Evolutionary conservation across 2,113 vertebrate species (phyloP), one percentile per base, ranked within the genome.

Genomic region (Salminus brasiliensis): DNA sequence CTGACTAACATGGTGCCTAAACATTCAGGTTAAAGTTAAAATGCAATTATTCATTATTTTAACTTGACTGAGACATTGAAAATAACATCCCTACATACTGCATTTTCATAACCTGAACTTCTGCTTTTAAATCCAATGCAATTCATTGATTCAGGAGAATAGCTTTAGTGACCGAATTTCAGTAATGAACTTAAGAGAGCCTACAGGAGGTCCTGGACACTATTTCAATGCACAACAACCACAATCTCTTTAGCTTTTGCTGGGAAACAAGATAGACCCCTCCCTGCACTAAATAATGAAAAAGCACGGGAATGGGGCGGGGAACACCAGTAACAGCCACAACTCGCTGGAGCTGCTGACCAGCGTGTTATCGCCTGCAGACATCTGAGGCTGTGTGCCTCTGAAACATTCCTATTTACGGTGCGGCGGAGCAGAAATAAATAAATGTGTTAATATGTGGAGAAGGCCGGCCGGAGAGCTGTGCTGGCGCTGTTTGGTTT

Each of bases 391-490:
- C 72, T 59, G 75, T 71, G 53, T 21, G 15, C 41, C 57, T 74
- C 43, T 65, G 59, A 80, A 79, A 81, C 81, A 80, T 80, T 84
- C 72, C 81, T 84, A 83, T 86, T 86, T 88, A 88, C 81, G 60
- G 81, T 69, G 63, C 53, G 75, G 69, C 67, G 59, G 83, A 55
- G 72, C 75, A 83, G 80, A 83, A 88, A 86, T 83, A 86, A 88
- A 86, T 81, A 82, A 83, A 83, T 73, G 80, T 85, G 84, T 87
- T 87, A 81, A 87, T 85, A 81, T 83, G 78, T 62, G 66, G 78
- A 83, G 81, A 85, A 80, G 81, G 83, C 59, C 76, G 72, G 78
- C 72, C 45, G 36, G 73, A 36, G 47, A 55, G 84, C 74, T 55
- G 72, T 45, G 76, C 80, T 76, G 84, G 75, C 67, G 78, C 86